Base-by-base conservation (phyloP, 1,140 invertebrate species). In the Eciton burchellii region DNA sequence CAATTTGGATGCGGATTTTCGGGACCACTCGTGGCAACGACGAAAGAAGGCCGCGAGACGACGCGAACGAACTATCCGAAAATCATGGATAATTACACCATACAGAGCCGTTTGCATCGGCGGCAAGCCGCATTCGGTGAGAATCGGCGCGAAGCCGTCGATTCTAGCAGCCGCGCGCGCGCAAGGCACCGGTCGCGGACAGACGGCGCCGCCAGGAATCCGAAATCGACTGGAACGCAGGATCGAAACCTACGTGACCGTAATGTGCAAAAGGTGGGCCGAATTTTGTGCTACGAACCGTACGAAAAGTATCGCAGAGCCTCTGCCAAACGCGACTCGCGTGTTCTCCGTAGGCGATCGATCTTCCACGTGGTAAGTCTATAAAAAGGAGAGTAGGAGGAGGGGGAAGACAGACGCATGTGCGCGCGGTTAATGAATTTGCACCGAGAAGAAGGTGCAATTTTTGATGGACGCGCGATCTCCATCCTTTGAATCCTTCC, bases 191-290 rank as follows among this genome's bases (percentile, higher is more conserved):
- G 83, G 82, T 84, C 85, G 49, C 84, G 86, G 26, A 24, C 26
- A 73, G 29, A 29, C 52, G 81, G 63, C 68, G 84, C 84, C 71
- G 83, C 63, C 79, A 86, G 89, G 91, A 92, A 93, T 93, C 85
- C 73, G 77, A 92, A 92, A 93, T 92, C 91, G 92, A 83, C 76
- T 77, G 59, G 85, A 72, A 81, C 60, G 84, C 65, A 68, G 70
- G 82, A 84, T 86, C 86, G 83, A 88, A 81, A 65, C 59, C 81
- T 90, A 93, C 92, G 91, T 92, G 92, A 93, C 90, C 91, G 89
- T 79, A 91, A 93, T 93, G 72, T 88, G 83, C 66, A 90, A 90
- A 81, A 82, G 70, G 79, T 29, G 59, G 6, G 19, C 21, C 35
- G 49, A 16, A 5, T 79, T 11, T 49, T 79, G 49, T 54, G 63